Evolutionary conservation across 2,797 vertebrate genomes (phyloP).

Genomic region (Thaleichthys pacificus): DNA sequence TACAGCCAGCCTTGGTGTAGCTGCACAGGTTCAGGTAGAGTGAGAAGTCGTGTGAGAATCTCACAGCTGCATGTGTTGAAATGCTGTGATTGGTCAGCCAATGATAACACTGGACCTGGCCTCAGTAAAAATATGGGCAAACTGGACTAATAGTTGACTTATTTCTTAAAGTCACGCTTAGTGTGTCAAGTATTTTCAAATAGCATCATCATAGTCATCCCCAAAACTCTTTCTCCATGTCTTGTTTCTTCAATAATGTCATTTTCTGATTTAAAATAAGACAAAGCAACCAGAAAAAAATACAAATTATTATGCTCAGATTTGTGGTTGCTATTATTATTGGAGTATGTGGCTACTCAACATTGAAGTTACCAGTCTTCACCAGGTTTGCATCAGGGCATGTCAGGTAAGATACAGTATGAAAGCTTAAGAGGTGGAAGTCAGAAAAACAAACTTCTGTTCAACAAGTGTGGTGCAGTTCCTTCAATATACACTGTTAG

Average conservation of each 20-base stretch:
- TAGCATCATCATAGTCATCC: constrained; percentile 44
- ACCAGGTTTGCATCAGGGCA: background rate
- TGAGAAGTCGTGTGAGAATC: constrained; percentile 57
- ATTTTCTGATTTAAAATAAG: constrained; percentile 7
- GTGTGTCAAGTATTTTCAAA: constrained; percentile 28
- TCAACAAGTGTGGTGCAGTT: too few relatives aligned
- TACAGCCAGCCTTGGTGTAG: background rate
- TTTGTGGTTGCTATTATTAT: background rate
- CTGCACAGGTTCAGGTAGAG: background rate
- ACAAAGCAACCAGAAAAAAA: constrained; percentile 1
- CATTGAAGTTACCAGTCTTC: background rate
- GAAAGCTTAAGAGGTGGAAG: too few relatives aligned
- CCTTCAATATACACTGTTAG: too few relatives aligned
- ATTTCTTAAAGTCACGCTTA: constrained; percentile 30
- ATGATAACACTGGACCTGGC: constrained; percentile 13
- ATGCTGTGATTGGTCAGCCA: constrained; percentile 50
- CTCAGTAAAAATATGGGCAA: constrained; percentile 31
- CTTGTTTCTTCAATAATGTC: constrained; percentile 20
- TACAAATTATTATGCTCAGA: constrained; percentile 9
- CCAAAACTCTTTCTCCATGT: constrained; percentile 5
- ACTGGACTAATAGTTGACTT: constrained; percentile 48
- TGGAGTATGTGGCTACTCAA: background rate
- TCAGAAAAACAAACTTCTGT: too few relatives aligned
- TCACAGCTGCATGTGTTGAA: constrained; percentile 62
- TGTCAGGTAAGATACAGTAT: too few relatives aligned